Evolutionary conservation across 2,888 invertebrate species (phyloP).

Genomic region (Lepidocyrtoides sp.): DNA sequence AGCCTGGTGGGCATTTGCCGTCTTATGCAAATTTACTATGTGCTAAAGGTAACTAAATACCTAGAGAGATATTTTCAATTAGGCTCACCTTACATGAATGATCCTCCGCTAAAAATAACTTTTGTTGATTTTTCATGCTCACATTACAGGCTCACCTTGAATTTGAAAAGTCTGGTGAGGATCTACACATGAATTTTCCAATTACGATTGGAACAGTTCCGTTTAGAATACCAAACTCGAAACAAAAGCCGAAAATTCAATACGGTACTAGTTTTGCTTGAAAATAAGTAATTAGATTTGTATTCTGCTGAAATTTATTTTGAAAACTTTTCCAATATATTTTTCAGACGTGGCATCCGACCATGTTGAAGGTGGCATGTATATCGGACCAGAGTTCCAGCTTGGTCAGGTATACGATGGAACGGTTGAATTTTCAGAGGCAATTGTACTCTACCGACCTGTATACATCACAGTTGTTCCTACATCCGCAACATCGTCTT

Average conservation of each 20-base stretch:
- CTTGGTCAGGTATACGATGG: conserved; percentile 93
- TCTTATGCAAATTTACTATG: conserved; percentile 91
- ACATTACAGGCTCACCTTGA: conserved; percentile 90
- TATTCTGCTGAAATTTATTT: background rate
- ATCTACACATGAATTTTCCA: conserved; percentile 91
- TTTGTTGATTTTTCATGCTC: no score
- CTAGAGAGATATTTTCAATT: no score
- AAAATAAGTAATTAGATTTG: background rate
- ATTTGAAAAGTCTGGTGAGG: conserved; percentile 91
- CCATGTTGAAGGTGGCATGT: conserved; percentile 92
- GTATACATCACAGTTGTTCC: conserved; percentile 87
- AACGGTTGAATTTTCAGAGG: conserved; percentile 88
- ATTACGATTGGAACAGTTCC: conserved; percentile 92
- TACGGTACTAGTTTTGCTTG: conserved; percentile 88
- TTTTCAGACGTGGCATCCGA: conserved; percentile 90
- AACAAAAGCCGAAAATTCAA: conserved; percentile 89
- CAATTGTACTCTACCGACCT: conserved; percentile 90
- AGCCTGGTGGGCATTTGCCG: conserved; percentile 91
- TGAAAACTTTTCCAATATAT: background rate
- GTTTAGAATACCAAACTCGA: conserved; percentile 90
- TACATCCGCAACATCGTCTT: conserved; percentile 73
- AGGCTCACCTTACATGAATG: no score
- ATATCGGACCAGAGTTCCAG: conserved; percentile 89
- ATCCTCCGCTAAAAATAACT: background rate
- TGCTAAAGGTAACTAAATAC: conserved; percentile 91